Evolutionary conservation across 2,888 invertebrate species (phyloP).

Genomic region (Panzeria rudis): DNA sequence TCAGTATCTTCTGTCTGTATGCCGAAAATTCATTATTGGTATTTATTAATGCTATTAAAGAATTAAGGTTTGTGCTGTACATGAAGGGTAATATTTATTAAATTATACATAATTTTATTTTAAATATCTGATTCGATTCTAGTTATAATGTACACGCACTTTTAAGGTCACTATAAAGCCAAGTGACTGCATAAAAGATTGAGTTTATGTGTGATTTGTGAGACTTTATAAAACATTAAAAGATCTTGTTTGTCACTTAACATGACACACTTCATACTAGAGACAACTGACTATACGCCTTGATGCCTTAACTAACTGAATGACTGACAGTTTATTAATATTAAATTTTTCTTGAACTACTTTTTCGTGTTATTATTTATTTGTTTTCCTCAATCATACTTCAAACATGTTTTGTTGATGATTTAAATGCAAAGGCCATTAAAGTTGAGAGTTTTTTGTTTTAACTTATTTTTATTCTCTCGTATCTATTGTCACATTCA

Average conservation of each 20-base stretch:
- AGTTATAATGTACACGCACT: not conserved
- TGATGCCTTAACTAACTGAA: not conserved
- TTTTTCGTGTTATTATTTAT: not conserved
- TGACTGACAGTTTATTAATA: conserved; percentile 31
- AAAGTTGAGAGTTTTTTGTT: conserved; percentile 26
- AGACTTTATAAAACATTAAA: conserved; percentile 23
- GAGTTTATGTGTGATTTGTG: not conserved
- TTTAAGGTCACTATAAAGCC: not conserved
- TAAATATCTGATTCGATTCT: not conserved
- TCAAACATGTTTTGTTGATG: conserved; percentile 5
- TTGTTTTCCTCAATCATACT: not conserved
- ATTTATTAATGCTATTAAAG: not conserved
- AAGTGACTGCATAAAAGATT: not conserved
- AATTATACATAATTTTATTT: not conserved
- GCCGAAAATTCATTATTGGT: no score
- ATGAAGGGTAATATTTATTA: no score
- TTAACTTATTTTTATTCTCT: not conserved
- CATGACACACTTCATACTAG: conserved; percentile 23
- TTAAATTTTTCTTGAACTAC: not conserved
- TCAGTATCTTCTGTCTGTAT: not conserved
- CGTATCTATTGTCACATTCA: conserved; percentile 19
- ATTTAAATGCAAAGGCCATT: conserved; percentile 34
- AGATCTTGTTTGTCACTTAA: conserved; percentile 40
- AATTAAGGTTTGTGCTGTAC: not conserved
- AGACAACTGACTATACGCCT: not conserved